Conservation (phyloP, 2,797 vertebrate genomes). For the Falco naumanni region DNA sequence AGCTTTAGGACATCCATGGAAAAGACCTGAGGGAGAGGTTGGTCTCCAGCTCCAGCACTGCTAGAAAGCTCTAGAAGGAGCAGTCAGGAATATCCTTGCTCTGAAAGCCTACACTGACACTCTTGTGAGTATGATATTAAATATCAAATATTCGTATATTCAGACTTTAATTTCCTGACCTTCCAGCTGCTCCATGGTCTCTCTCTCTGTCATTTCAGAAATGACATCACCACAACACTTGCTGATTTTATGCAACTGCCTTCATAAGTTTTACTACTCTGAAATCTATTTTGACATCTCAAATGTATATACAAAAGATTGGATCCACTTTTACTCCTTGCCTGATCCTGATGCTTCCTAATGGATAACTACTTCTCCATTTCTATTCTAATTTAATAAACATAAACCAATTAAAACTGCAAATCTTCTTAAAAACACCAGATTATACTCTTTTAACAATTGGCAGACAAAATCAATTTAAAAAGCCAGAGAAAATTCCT, state of each 20-base stretch:
- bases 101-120: background rate
- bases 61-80: background rate
- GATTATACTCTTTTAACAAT: background rate
- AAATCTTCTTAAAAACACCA: background rate
- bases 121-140: background rate
- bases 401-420: background rate
- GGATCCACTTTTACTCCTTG: background rate
- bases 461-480: accelerated
- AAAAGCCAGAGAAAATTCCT: background rate
- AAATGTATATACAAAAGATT: background rate
- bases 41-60: background rate
- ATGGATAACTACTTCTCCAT: background rate
- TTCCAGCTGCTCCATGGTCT: background rate
- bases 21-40: background rate
- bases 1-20: background rate
- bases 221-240: background rate
- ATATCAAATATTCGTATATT: background rate
- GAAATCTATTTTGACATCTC: background rate
- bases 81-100: background rate
- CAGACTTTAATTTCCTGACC: background rate
- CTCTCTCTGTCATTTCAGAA: background rate
- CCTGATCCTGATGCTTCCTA: background rate
- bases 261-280: background rate
- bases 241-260: background rate
- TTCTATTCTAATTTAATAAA: background rate